Conservation (phyloP, 1,140 invertebrate genomes). For the Caenorhabditis elegans region DNA sequence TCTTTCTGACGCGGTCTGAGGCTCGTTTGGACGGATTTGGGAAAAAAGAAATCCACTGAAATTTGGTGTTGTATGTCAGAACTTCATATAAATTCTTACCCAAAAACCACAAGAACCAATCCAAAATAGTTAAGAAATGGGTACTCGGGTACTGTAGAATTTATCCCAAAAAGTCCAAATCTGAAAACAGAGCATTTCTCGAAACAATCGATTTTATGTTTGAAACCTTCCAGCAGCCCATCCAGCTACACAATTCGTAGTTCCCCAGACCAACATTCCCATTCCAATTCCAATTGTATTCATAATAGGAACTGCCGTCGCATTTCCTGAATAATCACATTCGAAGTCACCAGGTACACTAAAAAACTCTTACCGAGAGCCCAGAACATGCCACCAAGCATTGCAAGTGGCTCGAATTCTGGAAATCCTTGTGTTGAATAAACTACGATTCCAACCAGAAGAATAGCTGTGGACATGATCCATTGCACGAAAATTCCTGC, state of each 20-base stretch:
- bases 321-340: slow-evolving; percentile 35
- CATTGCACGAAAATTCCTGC: slow-evolving; percentile 60
- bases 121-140: slow-evolving; percentile 66
- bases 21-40: slow-evolving; percentile 49
- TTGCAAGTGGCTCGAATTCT: slow-evolving; percentile 52
- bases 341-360: no score
- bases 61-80: neutral
- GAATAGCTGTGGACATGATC: slow-evolving; percentile 53
- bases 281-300: slow-evolving; percentile 54
- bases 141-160: slow-evolving; percentile 57
- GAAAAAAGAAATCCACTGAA: slow-evolving; percentile 53
- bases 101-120: slow-evolving; percentile 63
- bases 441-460: slow-evolving; percentile 48
- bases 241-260: slow-evolving; percentile 53
- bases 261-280: slow-evolving; percentile 55
- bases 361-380: slow-evolving; percentile 52
- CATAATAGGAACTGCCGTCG: slow-evolving; percentile 50
- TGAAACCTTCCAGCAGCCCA: slow-evolving; percentile 66
- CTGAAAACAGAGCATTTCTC: slow-evolving; percentile 43
- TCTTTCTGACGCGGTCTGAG: slow-evolving; percentile 34
- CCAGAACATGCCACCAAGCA: slow-evolving; percentile 59
- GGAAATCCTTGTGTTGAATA: slow-evolving; percentile 46
- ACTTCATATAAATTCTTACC: slow-evolving; percentile 54
- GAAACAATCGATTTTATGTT: no score
- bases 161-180: slow-evolving; percentile 68